Evolutionary conservation across 2,888 invertebrate species (phyloP).

Genomic region (Chromoteleia sp.): DNA sequence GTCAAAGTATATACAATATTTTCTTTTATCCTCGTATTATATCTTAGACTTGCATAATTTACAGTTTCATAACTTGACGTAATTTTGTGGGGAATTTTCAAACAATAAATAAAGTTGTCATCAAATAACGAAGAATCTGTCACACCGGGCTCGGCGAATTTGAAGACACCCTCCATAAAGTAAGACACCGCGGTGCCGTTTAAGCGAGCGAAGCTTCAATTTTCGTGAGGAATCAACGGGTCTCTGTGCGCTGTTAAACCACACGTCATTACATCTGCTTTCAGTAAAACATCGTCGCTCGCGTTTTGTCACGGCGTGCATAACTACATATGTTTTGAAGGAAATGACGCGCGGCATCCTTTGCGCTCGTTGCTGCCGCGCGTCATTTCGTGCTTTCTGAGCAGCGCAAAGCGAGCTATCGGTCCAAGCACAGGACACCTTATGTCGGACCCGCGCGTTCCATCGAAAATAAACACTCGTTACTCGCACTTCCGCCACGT

Average conservation of each 20-base stretch:
- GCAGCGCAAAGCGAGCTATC: slow-evolving; percentile 48
- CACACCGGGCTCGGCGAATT: slow-evolving; percentile 34
- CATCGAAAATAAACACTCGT: slow-evolving; percentile 37
- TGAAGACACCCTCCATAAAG: slow-evolving; percentile 32
- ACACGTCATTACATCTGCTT: slow-evolving; percentile 60
- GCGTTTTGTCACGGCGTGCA: slow-evolving; percentile 44
- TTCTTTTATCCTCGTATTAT: background rate
- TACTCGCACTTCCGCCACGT: slow-evolving; percentile 14
- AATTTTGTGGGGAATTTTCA: slow-evolving; percentile 3
- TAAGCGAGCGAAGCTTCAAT: slow-evolving; percentile 13
- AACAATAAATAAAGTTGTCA: slow-evolving; percentile 41
- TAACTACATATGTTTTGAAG: slow-evolving; percentile 55
- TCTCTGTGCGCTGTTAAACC: slow-evolving; percentile 21
- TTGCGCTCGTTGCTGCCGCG: slow-evolving; percentile 49
- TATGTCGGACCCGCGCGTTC: slow-evolving; percentile 17
- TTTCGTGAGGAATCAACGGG: slow-evolving; percentile 38
- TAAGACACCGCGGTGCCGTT: slow-evolving; percentile 24
- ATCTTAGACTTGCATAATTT: slow-evolving; percentile 5
- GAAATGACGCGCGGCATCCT: slow-evolving; percentile 61
- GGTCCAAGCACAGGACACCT: slow-evolving; percentile 41
- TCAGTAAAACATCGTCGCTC: slow-evolving; percentile 47
- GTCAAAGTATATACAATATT: background rate
- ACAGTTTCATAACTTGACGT: slow-evolving; percentile 26
- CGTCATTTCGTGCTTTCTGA: slow-evolving; percentile 37
- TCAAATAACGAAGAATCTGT: slow-evolving; percentile 41